phyloP scores from a whole-genome alignment of 1,140 invertebrate species.

The Atta texana region DNA sequence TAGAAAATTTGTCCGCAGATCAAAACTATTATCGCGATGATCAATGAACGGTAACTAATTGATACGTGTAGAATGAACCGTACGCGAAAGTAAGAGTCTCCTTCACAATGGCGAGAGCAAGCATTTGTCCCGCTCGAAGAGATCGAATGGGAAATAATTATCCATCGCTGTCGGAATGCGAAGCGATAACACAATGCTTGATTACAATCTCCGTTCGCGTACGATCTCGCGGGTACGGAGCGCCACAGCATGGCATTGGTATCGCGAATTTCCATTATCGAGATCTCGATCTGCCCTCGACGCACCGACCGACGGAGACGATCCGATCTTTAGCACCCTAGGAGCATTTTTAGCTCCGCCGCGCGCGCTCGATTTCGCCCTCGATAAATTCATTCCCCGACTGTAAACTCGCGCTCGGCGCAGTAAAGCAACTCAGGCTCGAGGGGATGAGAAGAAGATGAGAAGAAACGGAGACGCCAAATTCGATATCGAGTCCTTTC shows the following conservation, averaged over 20 bases:
- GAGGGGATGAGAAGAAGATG: background rate
- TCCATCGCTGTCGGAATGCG: constrained; percentile 19
- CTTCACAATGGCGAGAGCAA: constrained; percentile 16
- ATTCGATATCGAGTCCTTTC: constrained; percentile 38
- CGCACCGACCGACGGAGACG: constrained; percentile 53
- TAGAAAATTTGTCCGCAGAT: constrained; percentile 1
- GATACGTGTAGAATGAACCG: background rate
- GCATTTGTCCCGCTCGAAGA: background rate
- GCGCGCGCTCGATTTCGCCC: constrained; percentile 49
- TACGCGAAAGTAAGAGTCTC: constrained; percentile 11
- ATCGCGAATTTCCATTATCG: constrained; percentile 72
- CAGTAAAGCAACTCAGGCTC: background rate
- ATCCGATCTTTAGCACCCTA: constrained; percentile 67
- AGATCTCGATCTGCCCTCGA: constrained; percentile 65
- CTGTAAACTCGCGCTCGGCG: constrained; percentile 59
- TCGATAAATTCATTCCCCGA: constrained; percentile 68
- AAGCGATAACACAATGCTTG: constrained; percentile 66
- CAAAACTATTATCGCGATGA: constrained; percentile 23
- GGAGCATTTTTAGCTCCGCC: constrained; percentile 42
- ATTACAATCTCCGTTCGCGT: constrained; percentile 62
- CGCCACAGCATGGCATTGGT: constrained; percentile 39
- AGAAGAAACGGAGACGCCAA: constrained; percentile 46
- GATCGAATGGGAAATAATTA: constrained; percentile 50
- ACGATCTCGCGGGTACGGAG: constrained; percentile 35
- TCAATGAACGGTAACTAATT: constrained; percentile 33